Conservation (phyloP, 2,113 vertebrate species). For the Carlito syrichta region DNA sequence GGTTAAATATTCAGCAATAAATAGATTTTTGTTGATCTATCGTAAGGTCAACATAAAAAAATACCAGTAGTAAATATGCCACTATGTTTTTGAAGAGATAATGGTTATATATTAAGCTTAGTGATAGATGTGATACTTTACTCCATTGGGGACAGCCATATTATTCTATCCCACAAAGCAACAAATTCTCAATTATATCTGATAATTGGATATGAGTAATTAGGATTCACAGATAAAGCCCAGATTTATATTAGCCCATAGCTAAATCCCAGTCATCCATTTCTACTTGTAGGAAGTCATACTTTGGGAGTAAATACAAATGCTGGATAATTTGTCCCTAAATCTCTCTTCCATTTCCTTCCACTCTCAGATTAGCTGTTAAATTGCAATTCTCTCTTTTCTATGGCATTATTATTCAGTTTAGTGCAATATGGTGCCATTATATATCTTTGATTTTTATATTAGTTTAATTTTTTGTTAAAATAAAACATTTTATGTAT, state of each 20-base stretch:
- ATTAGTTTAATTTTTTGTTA: not conserved
- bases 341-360: not conserved
- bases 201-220: not conserved
- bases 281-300: not conserved
- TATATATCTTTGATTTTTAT: not conserved
- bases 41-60: not conserved
- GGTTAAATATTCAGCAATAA: not conserved
- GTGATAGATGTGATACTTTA: not conserved
- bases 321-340: not conserved
- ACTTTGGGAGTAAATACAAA: not conserved
- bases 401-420: not conserved
- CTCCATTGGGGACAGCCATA: not conserved
- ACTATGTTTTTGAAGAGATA: not conserved
- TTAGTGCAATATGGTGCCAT: not conserved
- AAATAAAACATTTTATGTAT: not conserved
- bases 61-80: not conserved
- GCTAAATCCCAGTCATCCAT: not conserved
- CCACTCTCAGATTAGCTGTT: not conserved
- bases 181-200: not conserved
- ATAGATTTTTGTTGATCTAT: not conserved
- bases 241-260: not conserved
- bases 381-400: not conserved
- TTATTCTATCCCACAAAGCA: not conserved
- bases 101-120: not conserved
- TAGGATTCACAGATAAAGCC: not conserved